These are phyloP conservation scores for Erebia palarica DNA, from an alignment of 2,888 invertebrate species.

Conservation along the genomic window DNA sequence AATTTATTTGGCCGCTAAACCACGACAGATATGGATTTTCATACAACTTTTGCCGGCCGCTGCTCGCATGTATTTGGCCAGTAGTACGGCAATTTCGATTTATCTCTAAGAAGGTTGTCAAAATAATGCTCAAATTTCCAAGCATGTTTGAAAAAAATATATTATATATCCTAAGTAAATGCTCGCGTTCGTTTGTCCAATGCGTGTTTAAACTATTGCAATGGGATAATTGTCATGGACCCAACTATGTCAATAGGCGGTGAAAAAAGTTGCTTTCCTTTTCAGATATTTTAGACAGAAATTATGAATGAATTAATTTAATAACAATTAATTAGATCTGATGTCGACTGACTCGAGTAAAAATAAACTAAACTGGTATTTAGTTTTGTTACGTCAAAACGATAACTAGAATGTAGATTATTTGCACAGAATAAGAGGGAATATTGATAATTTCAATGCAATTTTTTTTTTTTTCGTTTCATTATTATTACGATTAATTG, in stretches of 20 bases:
- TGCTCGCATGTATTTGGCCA: too few species aligned
- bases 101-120: too few species aligned
- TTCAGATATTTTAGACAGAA: slow-evolving; percentile 1
- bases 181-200: too few species aligned
- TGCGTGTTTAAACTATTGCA: neutral
- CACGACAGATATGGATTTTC: too few species aligned
- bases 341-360: slow-evolving; percentile 4
- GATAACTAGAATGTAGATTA: neutral
- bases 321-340: slow-evolving; percentile 13
- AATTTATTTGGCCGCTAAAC: too few species aligned
- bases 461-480: slow-evolving; percentile 1
- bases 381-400: neutral
- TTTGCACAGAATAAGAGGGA: neutral
- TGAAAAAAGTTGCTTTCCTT: slow-evolving; percentile 9
- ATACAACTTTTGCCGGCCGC: too few species aligned
- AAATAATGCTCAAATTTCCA: too few species aligned
- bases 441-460: slow-evolving; percentile 4
- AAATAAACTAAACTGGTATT: neutral
- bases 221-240: neutral
- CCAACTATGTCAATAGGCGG: too few species aligned
- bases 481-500: slow-evolving; percentile 5
- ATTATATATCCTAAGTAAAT: too few species aligned
- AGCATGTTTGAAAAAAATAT: too few species aligned
- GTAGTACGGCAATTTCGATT: too few species aligned
- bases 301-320: slow-evolving; percentile 13